Evolutionary conservation across 37 sponge, comb jelly and placozoan genomes (phyloP), one percentile per base, ranked within the genome.

Genomic region (Agelas oroides): DNA sequence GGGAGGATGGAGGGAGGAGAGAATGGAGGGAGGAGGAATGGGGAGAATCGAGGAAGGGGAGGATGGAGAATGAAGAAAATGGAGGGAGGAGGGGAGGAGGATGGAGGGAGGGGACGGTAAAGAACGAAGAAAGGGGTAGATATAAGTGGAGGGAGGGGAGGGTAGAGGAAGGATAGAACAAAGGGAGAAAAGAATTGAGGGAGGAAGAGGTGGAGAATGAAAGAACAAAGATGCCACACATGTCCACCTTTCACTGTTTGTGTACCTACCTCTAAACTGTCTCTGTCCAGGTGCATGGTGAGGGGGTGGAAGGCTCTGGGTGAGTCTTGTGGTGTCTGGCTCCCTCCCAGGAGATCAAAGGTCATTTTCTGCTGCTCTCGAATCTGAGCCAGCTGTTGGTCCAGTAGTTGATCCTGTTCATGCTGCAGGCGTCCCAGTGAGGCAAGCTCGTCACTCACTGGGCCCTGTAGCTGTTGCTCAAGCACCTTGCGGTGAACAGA

Each of bases 311-410:
- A 25, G 5, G 62, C 25, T 67, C 34, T 67, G 2, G 69, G 31
- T 24, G 69, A 67, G 31, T 19, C 34, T 12, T 5, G 12, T 23
- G 73, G 55, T 41, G 73, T 6, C 55, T n/a, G 28, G 24, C 8
- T 56, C 17, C 73, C 53, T 15, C 53, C 53, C 24, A 73, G 25
- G 27, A 46, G 24, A 11, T 73, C 73, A 25, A 1, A 53, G 1
- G 73, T 73, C 46, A 41, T 37, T 24, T 73, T 41, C 2, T 41
- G 41, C 73, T 73, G 73, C 46, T 73, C 53, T 40, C 73, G 1
- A 18, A 73, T 17, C 25, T 16, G 27, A 2, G 73, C 53, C 73
- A 73, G 73, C 53, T 73, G 41, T 73, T 27, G 18, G 53, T 73
- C 73, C 73, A 73, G 21, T 21, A 19, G 27, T 13, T 39, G n/a